phyloP scores from a whole-genome alignment of 2,113 vertebrate species.

The Limnothrissa miodon region DNA sequence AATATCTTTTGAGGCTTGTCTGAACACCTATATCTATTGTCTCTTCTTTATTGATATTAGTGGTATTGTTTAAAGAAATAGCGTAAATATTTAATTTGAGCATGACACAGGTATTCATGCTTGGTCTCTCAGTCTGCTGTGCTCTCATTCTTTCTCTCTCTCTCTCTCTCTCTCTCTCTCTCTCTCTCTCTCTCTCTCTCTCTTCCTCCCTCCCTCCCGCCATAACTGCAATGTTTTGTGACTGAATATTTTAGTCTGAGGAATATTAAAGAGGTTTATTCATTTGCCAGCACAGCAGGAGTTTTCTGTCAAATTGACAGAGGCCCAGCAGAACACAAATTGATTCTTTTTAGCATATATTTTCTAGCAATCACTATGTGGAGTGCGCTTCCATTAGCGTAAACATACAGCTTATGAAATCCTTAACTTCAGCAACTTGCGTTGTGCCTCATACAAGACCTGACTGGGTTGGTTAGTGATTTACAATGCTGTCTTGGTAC shows the following conservation, averaged over 20 bases:
- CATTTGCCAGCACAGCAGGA: constrained; percentile 14
- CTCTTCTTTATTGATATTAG: not conserved
- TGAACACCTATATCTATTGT: no score
- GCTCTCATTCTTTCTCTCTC: no score
- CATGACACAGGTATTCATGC: not conserved
- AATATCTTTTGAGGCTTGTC: no score
- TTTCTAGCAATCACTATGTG: not conserved
- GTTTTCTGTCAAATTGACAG: not conserved
- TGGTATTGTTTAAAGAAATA: not conserved
- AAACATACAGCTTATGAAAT: not conserved
- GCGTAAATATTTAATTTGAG: not conserved
- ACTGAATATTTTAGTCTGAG: not conserved
- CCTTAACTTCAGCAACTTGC: not conserved
- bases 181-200: not conserved
- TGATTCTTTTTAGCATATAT: not conserved
- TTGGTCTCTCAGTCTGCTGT: not conserved
- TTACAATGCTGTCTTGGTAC: no score
- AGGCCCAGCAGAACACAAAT: not conserved
- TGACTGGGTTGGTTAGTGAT: no score
- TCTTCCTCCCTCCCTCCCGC: not conserved
- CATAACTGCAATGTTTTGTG: not conserved
- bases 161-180: not conserved
- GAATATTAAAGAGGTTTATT: constrained; percentile 31
- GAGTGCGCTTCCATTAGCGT: not conserved
- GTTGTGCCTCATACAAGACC: not conserved